A percentile compares a stretch with the other conserved stretches of the same genome.
Conservation (phyloP, 2,888 invertebrate genomes). For the Drosophila nr. perissopoda region DNA sequence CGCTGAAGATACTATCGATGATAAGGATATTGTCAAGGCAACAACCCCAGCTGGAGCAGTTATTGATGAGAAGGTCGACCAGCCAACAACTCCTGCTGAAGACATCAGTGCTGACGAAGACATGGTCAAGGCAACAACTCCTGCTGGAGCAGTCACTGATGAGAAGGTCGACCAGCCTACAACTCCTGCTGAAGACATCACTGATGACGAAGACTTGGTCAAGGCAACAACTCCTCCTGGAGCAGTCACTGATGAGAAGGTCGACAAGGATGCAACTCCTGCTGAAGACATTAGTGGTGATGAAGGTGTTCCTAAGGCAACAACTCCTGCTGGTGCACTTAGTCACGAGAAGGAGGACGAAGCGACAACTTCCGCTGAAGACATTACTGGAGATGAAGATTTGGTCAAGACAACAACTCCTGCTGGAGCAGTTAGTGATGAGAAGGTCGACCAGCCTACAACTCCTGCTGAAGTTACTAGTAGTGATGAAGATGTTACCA, state of each 20-base stretch:
- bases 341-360: neutral
- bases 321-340: neutral
- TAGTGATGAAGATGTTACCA: neutral
- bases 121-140: constrained; percentile 26
- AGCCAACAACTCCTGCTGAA: constrained; percentile 14
- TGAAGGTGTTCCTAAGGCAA: neutral
- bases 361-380: neutral
- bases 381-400: neutral
- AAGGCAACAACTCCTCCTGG: constrained; percentile 22
- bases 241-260: constrained; percentile 4
- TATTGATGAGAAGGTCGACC: constrained; percentile 16
- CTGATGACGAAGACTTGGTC: neutral
- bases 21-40: constrained; percentile 25
- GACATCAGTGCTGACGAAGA: constrained; percentile 9
- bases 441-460: neutral
- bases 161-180: neutral
- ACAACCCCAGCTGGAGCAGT: constrained; percentile 28
- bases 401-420: neutral
- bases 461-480: neutral
- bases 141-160: constrained; percentile 4
- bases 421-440: neutral
- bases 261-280: constrained; percentile 13
- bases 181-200: neutral
- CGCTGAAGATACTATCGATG: constrained; percentile 5
- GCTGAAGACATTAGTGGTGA: neutral